These are phyloP conservation scores for Aricia agestis DNA, from an alignment of 1,140 invertebrate genomes.

Conservation along the genomic window DNA sequence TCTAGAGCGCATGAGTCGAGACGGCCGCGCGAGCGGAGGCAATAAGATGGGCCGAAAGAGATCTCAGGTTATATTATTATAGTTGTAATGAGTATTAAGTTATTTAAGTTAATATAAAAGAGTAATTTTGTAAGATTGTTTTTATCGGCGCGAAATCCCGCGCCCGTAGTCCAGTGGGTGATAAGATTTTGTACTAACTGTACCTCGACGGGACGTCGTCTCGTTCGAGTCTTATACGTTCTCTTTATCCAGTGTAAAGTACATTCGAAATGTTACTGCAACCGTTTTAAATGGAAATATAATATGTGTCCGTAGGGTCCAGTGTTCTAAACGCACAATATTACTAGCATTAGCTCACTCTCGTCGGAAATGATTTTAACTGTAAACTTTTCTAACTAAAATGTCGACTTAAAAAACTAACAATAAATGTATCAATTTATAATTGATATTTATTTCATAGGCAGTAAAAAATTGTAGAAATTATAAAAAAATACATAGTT, in stretches of 20 bases:
- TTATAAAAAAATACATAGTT: conserved; percentile 73
- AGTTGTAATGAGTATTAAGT: conserved; percentile 75
- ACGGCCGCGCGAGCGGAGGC: conserved; percentile 45
- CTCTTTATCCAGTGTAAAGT: conserved; percentile 66
- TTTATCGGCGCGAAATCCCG: conserved; percentile 54
- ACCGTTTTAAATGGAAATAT: conserved; percentile 71
- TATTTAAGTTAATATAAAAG: conserved; percentile 75
- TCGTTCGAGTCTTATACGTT: conserved; percentile 54
- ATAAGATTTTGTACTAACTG: conserved; percentile 58
- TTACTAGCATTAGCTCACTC: conserved; percentile 73
- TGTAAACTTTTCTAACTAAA: conserved; percentile 47
- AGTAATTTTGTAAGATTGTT: conserved; percentile 74
- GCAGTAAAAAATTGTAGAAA: conserved; percentile 71
- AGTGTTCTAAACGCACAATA: conserved; percentile 74
- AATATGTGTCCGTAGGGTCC: conserved; percentile 74
- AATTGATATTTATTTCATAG: conserved; percentile 74
- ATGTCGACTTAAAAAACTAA: conserved; percentile 72
- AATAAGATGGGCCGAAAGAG: conserved; percentile 56
- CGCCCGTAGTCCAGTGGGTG: conserved; percentile 56
- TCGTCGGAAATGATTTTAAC: conserved; percentile 49
- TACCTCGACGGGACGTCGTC: conserved; percentile 53
- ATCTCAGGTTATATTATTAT: conserved; percentile 75
- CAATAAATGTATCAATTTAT: conserved; percentile 73
- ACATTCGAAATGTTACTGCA: conserved; percentile 66
- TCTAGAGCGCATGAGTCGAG: conserved; percentile 54